Evolutionary conservation across 2,888 invertebrate genomes (phyloP), one percentile per base, ranked within the genome.

Genomic region (Phoenoteleia sp.): DNA sequence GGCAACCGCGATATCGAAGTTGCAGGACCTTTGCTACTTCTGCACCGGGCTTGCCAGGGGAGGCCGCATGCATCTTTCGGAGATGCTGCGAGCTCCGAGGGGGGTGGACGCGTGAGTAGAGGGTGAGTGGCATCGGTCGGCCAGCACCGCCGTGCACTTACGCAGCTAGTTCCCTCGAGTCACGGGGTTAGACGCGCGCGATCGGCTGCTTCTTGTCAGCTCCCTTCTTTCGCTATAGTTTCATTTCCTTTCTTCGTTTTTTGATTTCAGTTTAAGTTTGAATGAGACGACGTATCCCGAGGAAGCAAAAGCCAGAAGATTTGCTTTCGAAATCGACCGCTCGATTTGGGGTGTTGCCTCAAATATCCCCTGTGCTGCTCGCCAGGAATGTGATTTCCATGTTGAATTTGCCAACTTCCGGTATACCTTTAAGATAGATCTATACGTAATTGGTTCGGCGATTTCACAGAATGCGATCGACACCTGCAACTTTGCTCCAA

Each of bases 131-230:
- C 94, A 94, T 27, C 93, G 90, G 66, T 94, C 94, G 47, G 93
- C 92, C 52, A 77, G 80, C 15, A 94, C 93, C 88, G 94, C 94
- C 6, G 94, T 95, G 95, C 93, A 95, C 95, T 94, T 93, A 93
- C 93, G 92, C 92, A 92, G 93, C 94, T 91, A 94, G 82, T 95
- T 95, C 67, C 95, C 95, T 87, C 95, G 94, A 88, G 95, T 94
- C 80, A 84, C 95, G 94, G 87, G 95, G 94, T 90, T 95, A 95
- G 80, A n/a, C n/a, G n/a, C n/a, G 95, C 94, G 92, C 95, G 95
- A 92, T 95, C 95, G 92, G 95, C 95, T 89, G 95, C 95, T 86
- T 95, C 67, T 69, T 39, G 93, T 81, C 95, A 94, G 93, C 95
- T 95, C 87, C 94, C 95, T 91, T 95, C 90, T 86, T 95, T 94